Evolutionary conservation across 2,113 vertebrate genomes (phyloP).

Genomic region (Thamnophis sirtalis): DNA sequence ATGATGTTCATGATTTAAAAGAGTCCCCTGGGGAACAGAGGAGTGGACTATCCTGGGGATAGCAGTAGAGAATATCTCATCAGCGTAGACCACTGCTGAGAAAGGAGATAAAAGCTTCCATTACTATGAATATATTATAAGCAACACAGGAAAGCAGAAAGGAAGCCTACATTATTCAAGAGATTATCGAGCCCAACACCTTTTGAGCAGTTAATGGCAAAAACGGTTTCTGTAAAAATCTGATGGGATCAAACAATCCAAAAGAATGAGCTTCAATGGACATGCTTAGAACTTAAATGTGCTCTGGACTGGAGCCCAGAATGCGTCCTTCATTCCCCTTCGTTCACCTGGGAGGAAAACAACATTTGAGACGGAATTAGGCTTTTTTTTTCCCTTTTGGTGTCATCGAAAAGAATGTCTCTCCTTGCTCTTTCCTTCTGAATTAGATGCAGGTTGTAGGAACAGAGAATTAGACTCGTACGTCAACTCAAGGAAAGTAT

Average conservation of each 20-base stretch:
- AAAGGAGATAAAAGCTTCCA: slow-evolving; percentile 24
- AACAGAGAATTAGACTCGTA: not conserved
- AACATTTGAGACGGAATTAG: not conserved
- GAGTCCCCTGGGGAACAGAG: slow-evolving; percentile 20
- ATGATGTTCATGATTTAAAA: not conserved
- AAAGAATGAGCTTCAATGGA: not conserved
- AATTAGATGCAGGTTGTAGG: not conserved
- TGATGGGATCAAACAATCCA: slow-evolving; percentile 27
- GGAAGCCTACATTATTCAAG: slow-evolving; percentile 33
- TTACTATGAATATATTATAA: slow-evolving; percentile 44
- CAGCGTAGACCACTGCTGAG: slow-evolving; percentile 51
- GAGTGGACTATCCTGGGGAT: slow-evolving; percentile 25
- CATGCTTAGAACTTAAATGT: not conserved
- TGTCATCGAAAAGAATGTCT: not conserved
- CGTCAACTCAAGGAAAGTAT: not conserved
- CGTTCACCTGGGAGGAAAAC: not conserved
- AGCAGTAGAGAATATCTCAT: slow-evolving; percentile 33
- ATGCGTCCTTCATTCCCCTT: not conserved
- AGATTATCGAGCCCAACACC: slow-evolving; percentile 41
- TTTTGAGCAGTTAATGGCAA: slow-evolving; percentile 39
- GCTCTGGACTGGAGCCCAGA: not conserved
- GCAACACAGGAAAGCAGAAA: slow-evolving; percentile 37
- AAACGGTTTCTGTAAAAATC: slow-evolving; percentile 32
- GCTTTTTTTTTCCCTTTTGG: not conserved
- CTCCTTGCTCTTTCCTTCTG: not conserved